Evolutionary conservation across 2,888 invertebrate genomes (phyloP).

Genomic region (Agriopis leucophaearia): DNA sequence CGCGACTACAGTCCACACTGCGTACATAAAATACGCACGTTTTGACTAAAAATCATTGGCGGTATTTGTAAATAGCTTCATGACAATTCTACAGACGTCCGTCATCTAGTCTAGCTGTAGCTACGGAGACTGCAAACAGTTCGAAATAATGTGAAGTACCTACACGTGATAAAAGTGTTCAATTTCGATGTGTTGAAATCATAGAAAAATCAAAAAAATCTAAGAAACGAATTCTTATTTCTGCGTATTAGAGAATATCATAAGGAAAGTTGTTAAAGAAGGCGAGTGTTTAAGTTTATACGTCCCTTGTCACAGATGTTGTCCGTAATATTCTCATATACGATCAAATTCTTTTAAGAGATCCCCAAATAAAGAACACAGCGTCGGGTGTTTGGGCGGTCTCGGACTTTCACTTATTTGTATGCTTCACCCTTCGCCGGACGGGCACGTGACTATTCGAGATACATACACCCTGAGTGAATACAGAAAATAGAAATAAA

Average conservation of each 20-base stretch:
- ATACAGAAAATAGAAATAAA: constrained; percentile 87
- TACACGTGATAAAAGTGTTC: too few relatives aligned
- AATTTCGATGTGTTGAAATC: too few relatives aligned
- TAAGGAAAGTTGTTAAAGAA: constrained; percentile 47
- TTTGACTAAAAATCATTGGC: too few relatives aligned
- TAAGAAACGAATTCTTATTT: background rate
- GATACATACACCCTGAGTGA: constrained; percentile 86
- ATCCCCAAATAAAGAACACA: constrained; percentile 84
- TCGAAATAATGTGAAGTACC: too few relatives aligned
- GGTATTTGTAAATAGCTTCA: too few relatives aligned
- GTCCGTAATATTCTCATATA: constrained; percentile 84
- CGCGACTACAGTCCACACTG: too few relatives aligned
- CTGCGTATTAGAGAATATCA: background rate
- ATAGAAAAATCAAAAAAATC: background rate
- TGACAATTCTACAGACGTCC: too few relatives aligned
- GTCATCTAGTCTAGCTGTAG: too few relatives aligned
- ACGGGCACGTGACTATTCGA: constrained; percentile 85
- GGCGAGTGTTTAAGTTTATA: constrained; percentile 79
- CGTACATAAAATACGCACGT: too few relatives aligned
- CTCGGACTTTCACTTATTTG: constrained; percentile 86
- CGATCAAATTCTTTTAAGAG: constrained; percentile 86
- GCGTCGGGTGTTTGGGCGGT: constrained; percentile 80
- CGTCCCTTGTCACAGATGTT: constrained; percentile 85
- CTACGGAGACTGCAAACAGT: too few relatives aligned
- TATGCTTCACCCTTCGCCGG: constrained; percentile 83